phyloP scores from a whole-genome alignment of 2,888 invertebrate genomes.

The Yponomeuta malinellus region DNA sequence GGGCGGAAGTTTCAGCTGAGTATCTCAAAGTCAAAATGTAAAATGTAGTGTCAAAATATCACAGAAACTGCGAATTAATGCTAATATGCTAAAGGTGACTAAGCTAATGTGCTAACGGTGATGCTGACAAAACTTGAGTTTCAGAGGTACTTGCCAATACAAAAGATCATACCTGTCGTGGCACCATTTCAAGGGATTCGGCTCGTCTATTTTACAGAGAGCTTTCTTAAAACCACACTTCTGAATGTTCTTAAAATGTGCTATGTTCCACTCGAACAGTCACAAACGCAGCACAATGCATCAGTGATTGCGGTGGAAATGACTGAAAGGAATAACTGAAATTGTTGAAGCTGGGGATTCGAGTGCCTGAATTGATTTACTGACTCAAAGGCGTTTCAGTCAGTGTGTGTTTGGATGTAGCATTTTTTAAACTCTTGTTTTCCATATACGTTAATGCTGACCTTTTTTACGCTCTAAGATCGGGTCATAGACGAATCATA shows the following conservation, averaged over 20 bases:
- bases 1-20: background rate
- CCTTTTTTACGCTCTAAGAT: too few species aligned
- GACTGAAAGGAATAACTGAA: background rate
- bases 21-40: background rate
- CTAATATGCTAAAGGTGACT: too few species aligned
- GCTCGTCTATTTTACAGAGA: background rate
- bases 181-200: background rate
- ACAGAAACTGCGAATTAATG: too few species aligned
- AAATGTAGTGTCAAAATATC: too few species aligned
- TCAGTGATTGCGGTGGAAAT: background rate
- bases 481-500: too few species aligned
- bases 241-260: background rate
- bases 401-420: background rate
- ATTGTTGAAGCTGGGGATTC: background rate
- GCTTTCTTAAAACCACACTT: background rate
- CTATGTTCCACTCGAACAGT: background rate
- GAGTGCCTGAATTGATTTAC: background rate
- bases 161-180: too few species aligned
- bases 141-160: too few species aligned
- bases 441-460: background rate
- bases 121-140: background rate
- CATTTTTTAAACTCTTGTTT: too few species aligned
- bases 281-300: background rate
- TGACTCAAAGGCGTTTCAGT: background rate
- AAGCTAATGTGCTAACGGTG: too few species aligned